Conservation (phyloP, 23 tunicate species). For the Phallusia fumigata region DNA sequence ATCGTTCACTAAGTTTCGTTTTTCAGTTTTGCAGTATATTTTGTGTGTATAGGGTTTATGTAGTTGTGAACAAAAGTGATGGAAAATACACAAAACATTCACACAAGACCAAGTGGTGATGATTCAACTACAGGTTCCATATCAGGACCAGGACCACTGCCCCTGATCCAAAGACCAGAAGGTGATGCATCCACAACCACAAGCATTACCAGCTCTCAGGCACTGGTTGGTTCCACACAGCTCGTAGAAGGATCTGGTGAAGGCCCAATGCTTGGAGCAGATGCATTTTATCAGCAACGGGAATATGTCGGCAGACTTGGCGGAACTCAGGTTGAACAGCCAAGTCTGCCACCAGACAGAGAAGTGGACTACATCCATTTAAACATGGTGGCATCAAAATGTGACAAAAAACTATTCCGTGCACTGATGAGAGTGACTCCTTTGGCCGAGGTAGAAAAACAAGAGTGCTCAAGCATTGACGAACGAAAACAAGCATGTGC, state of each 20-base stretch:
- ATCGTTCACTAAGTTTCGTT: too few relatives aligned
- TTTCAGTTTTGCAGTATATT: too few relatives aligned
- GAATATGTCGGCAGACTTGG: background rate
- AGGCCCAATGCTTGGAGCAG: background rate
- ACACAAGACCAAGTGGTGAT: background rate
- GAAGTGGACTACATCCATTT: background rate
- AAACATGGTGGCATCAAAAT: background rate
- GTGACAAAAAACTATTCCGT: background rate
- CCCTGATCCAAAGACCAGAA: background rate
- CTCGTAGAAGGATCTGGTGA: background rate
- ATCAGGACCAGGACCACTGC: background rate
- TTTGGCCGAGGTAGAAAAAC: background rate
- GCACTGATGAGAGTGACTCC: background rate
- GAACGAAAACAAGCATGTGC: background rate
- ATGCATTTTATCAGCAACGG: background rate
- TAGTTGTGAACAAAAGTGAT: too few relatives aligned
- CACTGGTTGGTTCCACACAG: background rate
- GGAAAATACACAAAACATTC: background rate
- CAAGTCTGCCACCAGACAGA: background rate
- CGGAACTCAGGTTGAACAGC: background rate
- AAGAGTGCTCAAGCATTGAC: background rate
- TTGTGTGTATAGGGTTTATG: too few relatives aligned
- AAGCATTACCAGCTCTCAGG: background rate
- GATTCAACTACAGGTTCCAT: background rate
- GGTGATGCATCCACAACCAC: background rate